A percentile compares a stretch with the other conserved stretches of the same genome.
Conservation (phyloP, 2,797 vertebrate genomes). For the Peromyscus attwateri region DNA sequence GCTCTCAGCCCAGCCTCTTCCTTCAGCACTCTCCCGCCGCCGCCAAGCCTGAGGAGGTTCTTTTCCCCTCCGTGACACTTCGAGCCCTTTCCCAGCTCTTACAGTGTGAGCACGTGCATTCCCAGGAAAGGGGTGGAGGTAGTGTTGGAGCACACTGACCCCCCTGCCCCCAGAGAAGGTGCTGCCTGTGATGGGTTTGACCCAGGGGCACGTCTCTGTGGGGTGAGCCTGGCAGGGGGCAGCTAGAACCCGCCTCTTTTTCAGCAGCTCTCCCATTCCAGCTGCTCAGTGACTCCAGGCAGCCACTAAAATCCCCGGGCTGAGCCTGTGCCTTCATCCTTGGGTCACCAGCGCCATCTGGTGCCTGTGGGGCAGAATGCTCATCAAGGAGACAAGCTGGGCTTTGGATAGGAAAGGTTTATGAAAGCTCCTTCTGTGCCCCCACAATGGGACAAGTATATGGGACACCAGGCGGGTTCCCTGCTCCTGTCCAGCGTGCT, state of each 20-base stretch:
- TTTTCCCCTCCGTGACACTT: neutral
- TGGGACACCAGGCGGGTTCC: neutral
- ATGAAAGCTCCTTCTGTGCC: neutral
- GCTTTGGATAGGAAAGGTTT: neutral
- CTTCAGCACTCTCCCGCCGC: neutral
- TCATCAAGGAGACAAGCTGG: neutral
- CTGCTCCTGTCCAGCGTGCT: neutral
- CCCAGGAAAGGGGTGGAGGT: neutral
- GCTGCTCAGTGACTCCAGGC: neutral
- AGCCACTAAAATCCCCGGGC: accelerated
- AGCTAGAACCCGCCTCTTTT: neutral
- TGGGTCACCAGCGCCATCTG: slow-evolving; percentile 70
- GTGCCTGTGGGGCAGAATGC: neutral
- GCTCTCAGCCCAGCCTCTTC: neutral
- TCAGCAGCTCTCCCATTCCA: neutral
- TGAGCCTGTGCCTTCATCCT: slow-evolving; percentile 26
- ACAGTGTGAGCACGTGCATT: slow-evolving; percentile 33
- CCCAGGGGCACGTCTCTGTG: slow-evolving; percentile 70
- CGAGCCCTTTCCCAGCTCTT: neutral
- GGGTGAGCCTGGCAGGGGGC: slow-evolving; percentile 25
- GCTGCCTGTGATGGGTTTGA: slow-evolving; percentile 81
- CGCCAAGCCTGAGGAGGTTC: neutral
- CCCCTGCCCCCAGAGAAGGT: slow-evolving; percentile 64
- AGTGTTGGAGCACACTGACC: slow-evolving; percentile 72
- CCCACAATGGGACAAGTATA: neutral